A percentile compares a stretch with the other conserved stretches of the same genome.
phyloP scores from a whole-genome alignment of 2,797 vertebrate species.

The Tokudaia muenninki region DNA sequence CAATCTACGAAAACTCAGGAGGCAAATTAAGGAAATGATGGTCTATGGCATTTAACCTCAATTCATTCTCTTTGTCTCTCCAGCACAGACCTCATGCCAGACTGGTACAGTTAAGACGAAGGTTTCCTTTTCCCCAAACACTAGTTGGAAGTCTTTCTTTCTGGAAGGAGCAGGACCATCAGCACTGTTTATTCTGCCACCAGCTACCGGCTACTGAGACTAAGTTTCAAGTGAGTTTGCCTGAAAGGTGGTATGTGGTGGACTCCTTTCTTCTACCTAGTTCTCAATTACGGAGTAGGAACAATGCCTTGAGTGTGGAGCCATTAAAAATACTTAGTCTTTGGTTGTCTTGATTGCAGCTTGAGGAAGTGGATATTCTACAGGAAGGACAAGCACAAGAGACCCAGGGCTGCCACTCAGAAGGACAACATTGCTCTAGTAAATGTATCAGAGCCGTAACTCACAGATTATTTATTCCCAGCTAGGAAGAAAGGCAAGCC shows the following conservation, averaged over 20 bases:
- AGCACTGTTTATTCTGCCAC: neutral
- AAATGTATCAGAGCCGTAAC: neutral
- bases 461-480: neutral
- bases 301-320: neutral
- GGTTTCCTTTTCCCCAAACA: neutral
- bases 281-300: neutral
- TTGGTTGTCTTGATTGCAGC: neutral
- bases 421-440: neutral
- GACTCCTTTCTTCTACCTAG: slow-evolving; percentile 29
- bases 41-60: neutral
- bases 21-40: neutral
- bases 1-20: slow-evolving; percentile 48
- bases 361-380: neutral
- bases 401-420: neutral
- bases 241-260: neutral
- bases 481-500: neutral
- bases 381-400: slow-evolving; percentile 31
- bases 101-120: neutral
- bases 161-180: neutral
- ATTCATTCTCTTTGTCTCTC: neutral
- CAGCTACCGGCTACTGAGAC: slow-evolving; percentile 3
- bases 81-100: slow-evolving; percentile 18
- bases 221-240: slow-evolving; percentile 30
- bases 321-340: slow-evolving; percentile 15
- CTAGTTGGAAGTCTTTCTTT: slow-evolving; percentile 21